Evolutionary conservation across 2,113 vertebrate genomes (phyloP), one percentile per base, ranked within the genome.

Genomic region (Typhlomys cinereus): DNA sequence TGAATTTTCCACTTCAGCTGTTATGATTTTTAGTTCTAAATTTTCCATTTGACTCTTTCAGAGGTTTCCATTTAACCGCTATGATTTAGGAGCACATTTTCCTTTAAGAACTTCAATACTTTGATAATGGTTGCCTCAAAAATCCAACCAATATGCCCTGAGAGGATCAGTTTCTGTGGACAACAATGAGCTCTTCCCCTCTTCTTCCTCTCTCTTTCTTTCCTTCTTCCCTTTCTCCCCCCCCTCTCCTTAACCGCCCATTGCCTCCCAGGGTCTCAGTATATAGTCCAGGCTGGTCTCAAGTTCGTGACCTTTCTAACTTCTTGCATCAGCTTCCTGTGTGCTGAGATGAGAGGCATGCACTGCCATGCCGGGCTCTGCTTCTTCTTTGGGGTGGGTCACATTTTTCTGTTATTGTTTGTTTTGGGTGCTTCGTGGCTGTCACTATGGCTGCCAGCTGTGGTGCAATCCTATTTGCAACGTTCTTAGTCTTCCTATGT

Each of bases 41-140:
- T n/a, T n/a, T n/a, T n/a, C n/a, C n/a, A n/a, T n/a, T n/a, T n/a
- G n/a, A n/a, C n/a, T n/a, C n/a, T n/a, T n/a, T n/a, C n/a, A n/a
- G n/a, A n/a, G n/a, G n/a, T n/a, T n/a, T n/a, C n/a, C n/a, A n/a
- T n/a, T n/a, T n/a, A n/a, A n/a, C n/a, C n/a, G n/a, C n/a, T n/a
- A n/a, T n/a, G n/a, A n/a, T n/a, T n/a, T n/a, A n/a, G n/a, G n/a
- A n/a, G n/a, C n/a, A n/a, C n/a, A n/a, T n/a, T n/a, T n/a, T n/a
- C n/a, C n/a, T n/a, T n/a, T n/a, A n/a, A n/a, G n/a, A n/a, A n/a
- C n/a, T n/a, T n/a, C n/a, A 59, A 44, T 79, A 44, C 44, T 80
- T 88, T 73, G n/a, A n/a, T 36, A 83, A 66, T 25, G 76, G 46
- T 64, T 90, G n/a, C 62, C 83, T 14, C 50, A 78, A 94, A 90